A percentile compares a stretch with the other conserved stretches of the same genome.
Conservation (phyloP, 2,797 vertebrate genomes). For the Triplophysa bombifrons region DNA sequence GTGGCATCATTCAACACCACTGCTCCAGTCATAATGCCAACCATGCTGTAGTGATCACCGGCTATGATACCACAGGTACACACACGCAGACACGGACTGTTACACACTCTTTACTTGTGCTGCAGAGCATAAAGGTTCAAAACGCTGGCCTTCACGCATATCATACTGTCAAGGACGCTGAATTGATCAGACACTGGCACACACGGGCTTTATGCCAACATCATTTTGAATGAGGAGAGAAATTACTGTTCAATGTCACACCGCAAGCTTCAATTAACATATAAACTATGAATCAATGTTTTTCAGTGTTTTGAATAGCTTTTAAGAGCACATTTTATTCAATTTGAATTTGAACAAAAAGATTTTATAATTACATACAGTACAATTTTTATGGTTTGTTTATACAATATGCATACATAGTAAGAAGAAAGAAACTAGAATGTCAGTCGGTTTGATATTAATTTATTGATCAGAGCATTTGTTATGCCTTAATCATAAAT, state of each 20-base stretch:
- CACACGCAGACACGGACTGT: slow-evolving; percentile 38
- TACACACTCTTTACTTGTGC: slow-evolving; percentile 41
- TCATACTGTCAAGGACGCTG: slow-evolving; percentile 34
- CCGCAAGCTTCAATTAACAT: neutral
- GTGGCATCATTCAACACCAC: slow-evolving; percentile 93
- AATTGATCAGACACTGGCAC: slow-evolving; percentile 19
- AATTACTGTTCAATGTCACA: neutral
- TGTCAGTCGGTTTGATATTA: neutral
- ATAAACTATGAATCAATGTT: neutral
- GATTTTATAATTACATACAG: neutral
- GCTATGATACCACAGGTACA: slow-evolving; percentile 86
- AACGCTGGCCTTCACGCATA: slow-evolving; percentile 32
- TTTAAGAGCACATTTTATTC: neutral
- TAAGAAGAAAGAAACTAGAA: neutral
- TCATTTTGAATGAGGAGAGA: neutral
- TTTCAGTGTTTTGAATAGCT: neutral
- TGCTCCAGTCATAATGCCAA: slow-evolving; percentile 88
- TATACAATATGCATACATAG: too few species aligned
- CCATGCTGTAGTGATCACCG: slow-evolving; percentile 88
- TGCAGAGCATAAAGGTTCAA: slow-evolving; percentile 21
- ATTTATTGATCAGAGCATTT: neutral
- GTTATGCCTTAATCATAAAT: neutral
- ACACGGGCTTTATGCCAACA: slow-evolving; percentile 25
- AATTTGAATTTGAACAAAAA: neutral
- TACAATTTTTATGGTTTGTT: too few species aligned